Evolutionary conservation across 2,888 invertebrate species (phyloP).

Genomic region (Drosophila formosana): DNA sequence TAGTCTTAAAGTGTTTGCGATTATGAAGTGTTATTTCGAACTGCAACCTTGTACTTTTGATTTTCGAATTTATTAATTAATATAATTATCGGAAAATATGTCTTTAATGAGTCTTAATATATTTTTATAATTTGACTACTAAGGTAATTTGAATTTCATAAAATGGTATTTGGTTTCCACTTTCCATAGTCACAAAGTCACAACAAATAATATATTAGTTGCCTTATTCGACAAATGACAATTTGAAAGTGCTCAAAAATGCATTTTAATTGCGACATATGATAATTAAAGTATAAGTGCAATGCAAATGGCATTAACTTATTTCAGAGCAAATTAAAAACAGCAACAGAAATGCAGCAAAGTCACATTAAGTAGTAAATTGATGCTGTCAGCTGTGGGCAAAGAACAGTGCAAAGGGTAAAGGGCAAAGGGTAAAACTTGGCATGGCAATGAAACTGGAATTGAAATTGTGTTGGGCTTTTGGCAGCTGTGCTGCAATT

Average conservation of each 20-base stretch:
- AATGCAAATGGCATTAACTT: conserved; percentile 15
- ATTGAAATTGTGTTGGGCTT: conserved; percentile 23
- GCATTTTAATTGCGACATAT: conserved; percentile 39
- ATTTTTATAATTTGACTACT: no score
- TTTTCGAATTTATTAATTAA: no score
- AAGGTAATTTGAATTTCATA: background rate
- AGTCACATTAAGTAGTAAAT: conserved; percentile 21
- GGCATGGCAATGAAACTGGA: conserved; percentile 22
- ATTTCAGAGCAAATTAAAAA: conserved; percentile 13
- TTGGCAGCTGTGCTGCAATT: conserved; percentile 42
- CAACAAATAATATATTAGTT: background rate
- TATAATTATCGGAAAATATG: no score
- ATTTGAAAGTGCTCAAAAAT: conserved; percentile 35
- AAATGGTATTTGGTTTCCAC: conserved; percentile 1
- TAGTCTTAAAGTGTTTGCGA: background rate
- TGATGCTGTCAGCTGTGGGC: conserved; percentile 6
- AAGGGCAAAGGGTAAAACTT: conserved; percentile 3
- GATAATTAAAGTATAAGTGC: conserved; percentile 15
- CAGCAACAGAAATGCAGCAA: conserved; percentile 8
- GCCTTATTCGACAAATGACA: conserved; percentile 18
- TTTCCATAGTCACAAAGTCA: background rate
- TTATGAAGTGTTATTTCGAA: background rate
- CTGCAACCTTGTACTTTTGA: no score
- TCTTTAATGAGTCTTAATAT: no score
- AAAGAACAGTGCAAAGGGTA: conserved; percentile 4